A percentile compares a stretch with the other conserved stretches of the same genome.
Conservation (phyloP, 1,140 invertebrate species). For the Amphibalanus amphitrite region DNA sequence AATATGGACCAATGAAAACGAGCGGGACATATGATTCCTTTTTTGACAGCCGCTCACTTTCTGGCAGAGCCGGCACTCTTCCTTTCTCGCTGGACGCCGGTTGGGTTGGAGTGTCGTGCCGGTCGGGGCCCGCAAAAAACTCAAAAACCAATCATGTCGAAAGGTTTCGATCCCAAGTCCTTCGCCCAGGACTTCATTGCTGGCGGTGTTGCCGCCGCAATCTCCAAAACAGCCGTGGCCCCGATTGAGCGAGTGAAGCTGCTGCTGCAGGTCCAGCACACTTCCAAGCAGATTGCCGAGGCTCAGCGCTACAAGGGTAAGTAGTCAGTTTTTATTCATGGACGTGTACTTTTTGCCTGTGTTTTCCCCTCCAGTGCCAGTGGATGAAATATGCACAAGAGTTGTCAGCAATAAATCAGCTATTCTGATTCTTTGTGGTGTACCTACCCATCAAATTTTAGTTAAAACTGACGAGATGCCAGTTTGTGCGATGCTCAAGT, state of each 20-base stretch:
- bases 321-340: slow-evolving; percentile 14
- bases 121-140: not conserved
- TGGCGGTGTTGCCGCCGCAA: slow-evolving; percentile 71
- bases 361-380: too few relatives aligned
- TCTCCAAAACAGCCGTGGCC: slow-evolving; percentile 73
- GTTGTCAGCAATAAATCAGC: too few relatives aligned
- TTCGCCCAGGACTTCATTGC: slow-evolving; percentile 71
- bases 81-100: not conserved
- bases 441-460: too few relatives aligned
- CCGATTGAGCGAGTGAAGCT: slow-evolving; percentile 89
- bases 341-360: too few relatives aligned
- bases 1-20: too few relatives aligned
- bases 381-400: too few relatives aligned
- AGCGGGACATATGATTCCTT: too few relatives aligned
- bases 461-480: too few relatives aligned
- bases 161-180: slow-evolving; percentile 35
- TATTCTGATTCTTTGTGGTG: too few relatives aligned
- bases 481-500: too few relatives aligned
- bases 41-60: too few relatives aligned
- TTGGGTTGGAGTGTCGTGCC: not conserved
- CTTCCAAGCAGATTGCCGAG: slow-evolving; percentile 59
- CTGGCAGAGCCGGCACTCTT: not conserved
- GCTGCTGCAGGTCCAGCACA: slow-evolving; percentile 72
- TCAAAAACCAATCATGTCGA: not conserved
- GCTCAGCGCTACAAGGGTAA: slow-evolving; percentile 67